Percentiles rank a stretch among this genome's conserved stretches.
Conservation (phyloP, 2,888 invertebrate genomes). For the Spisula solida region DNA sequence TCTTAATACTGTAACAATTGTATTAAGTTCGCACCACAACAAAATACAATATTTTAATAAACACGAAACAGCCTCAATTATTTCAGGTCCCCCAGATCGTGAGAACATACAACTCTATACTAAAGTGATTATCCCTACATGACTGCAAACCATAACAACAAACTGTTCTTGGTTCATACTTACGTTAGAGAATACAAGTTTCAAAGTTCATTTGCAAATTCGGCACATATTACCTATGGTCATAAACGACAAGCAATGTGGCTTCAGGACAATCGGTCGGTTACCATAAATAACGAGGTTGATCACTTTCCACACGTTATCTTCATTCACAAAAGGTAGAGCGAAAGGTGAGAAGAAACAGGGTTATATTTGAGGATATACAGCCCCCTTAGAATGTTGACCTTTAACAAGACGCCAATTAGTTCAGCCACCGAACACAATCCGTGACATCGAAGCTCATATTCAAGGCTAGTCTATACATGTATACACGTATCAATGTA, state of each 20-base stretch:
- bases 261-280: not conserved
- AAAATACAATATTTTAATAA: too few relatives aligned
- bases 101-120: too few relatives aligned
- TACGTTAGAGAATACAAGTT: not conserved
- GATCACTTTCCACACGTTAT: not conserved
- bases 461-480: not conserved
- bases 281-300: not conserved
- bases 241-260: not conserved
- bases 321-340: not conserved
- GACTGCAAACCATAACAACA: too few relatives aligned
- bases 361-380: not conserved
- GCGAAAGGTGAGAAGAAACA: not conserved
- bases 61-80: too few relatives aligned
- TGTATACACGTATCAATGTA: not conserved
- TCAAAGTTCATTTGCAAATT: too few relatives aligned
- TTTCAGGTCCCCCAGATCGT: too few relatives aligned
- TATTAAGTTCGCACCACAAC: too few relatives aligned
- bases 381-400: not conserved
- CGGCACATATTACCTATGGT: too few relatives aligned
- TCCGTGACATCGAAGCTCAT: not conserved
- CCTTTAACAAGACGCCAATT: not conserved
- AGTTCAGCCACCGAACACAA: not conserved
- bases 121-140: too few relatives aligned
- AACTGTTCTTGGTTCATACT: not conserved
- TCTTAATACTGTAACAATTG: too few relatives aligned